A percentile compares a stretch with the other conserved stretches of the same genome.
Evolutionary conservation across 2,888 invertebrate genomes (phyloP).

Genomic region (Pollenia angustigena): DNA sequence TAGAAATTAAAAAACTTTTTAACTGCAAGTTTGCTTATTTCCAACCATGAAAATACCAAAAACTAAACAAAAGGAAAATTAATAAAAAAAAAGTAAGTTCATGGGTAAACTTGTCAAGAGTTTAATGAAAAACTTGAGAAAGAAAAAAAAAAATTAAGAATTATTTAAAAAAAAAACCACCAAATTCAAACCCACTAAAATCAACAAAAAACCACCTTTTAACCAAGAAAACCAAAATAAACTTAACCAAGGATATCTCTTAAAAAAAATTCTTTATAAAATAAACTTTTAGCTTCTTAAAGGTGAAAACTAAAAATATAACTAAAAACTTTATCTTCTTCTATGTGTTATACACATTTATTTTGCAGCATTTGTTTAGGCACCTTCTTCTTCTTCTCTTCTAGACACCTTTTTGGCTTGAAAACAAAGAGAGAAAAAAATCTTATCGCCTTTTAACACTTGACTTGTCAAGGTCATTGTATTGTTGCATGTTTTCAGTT

Average conservation of each 20-base stretch:
- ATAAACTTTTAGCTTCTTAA: constrained; percentile 19
- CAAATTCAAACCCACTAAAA: constrained; percentile 13
- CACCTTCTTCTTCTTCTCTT: not conserved
- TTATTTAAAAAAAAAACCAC: not conserved
- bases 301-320: constrained; percentile 25
- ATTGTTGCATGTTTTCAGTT: constrained; percentile 50
- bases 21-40: not conserved
- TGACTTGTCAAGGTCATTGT: constrained; percentile 71
- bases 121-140: constrained; percentile 9
- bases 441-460: constrained; percentile 65
- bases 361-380: constrained; percentile 21
- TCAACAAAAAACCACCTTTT: not conserved
- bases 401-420: not conserved
- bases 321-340: constrained; percentile 22
- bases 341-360: constrained; percentile 16
- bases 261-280: constrained; percentile 6
- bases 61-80: constrained; percentile 4
- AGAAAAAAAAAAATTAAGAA: constrained; percentile 16
- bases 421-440: not conserved
- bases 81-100: constrained; percentile 26
- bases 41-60: constrained; percentile 32
- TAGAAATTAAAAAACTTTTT: constrained; percentile 24
- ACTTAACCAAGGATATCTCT: constrained; percentile 18
- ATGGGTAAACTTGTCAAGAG: constrained; percentile 51
- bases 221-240: constrained; percentile 1